phyloP scores from a whole-genome alignment of 2,888 invertebrate species.

The Thereva unica region DNA sequence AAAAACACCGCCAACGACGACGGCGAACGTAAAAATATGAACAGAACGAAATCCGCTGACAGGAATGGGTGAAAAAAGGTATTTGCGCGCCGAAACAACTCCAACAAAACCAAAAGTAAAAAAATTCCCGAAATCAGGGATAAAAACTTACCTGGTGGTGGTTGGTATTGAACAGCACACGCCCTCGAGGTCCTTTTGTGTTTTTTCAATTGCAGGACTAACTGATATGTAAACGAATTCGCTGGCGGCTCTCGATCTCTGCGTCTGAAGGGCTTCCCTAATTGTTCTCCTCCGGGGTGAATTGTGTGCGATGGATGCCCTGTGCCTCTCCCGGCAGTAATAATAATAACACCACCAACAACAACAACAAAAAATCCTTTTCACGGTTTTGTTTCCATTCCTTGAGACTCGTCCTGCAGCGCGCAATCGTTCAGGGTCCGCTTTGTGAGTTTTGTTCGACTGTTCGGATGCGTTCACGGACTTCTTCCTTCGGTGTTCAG shows the following conservation, averaged over 20 bases:
- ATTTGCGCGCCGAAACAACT: constrained; percentile 26
- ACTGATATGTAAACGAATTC: constrained; percentile 25
- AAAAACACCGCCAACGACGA: constrained; percentile 24
- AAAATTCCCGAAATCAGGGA: too few relatives aligned
- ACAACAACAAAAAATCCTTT: not conserved
- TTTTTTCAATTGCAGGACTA: constrained; percentile 11
- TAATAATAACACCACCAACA: too few relatives aligned
- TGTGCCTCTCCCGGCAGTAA: not conserved
- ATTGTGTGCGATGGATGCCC: constrained; percentile 18
- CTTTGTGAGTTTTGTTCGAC: constrained; percentile 11
- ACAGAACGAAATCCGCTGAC: constrained; percentile 22
- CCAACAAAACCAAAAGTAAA: not conserved
- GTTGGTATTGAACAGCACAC: constrained; percentile 16
- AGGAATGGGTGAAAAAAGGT: constrained; percentile 32
- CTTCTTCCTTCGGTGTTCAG: too few relatives aligned
- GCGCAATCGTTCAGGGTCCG: constrained; percentile 12
- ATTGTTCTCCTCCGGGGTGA: constrained; percentile 23
- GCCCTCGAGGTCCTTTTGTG: constrained; percentile 21
- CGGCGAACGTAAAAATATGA: constrained; percentile 22
- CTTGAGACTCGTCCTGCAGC: constrained; percentile 20
- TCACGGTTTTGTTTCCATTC: constrained; percentile 22
- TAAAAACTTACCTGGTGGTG: constrained; percentile 20
- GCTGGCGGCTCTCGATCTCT: constrained; percentile 14
- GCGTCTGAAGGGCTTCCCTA: constrained; percentile 20
- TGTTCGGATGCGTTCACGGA: not conserved